Evolutionary conservation across 2,888 invertebrate species (phyloP), one percentile per base, ranked within the genome.

Genomic region (Leptogaster cylindrica): DNA sequence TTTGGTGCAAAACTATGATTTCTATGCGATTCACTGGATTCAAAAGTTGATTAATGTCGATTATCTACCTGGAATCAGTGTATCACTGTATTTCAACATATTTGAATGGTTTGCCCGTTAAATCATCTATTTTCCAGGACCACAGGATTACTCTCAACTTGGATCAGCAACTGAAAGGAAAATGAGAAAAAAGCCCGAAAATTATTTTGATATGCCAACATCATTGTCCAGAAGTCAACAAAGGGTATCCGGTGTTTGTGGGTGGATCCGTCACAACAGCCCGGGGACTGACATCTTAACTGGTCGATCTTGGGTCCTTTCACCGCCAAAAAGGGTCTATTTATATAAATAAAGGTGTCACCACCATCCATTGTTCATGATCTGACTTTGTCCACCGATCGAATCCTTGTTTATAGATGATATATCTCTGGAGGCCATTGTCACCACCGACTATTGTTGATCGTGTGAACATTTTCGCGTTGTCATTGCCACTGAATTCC

Each of bases 301-400:
- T 36, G 55, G 23, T 39, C 36, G 55, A 55, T 36, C 25, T 55
- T 8, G n/a, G n/a, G 33, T 36, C n/a, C 20, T 25, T 55, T 20
- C 12, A 23, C 10, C n/a, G 12, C 33, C 10, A 23, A 36, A 55
- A 55, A 55, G 55, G 36, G 36, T 55, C 36, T 55, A 39, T 55
- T 55, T 55, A 55, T 55, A 55, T 55, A 55, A 55, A 55, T 55
- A 55, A 55, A 23, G 55, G 55, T 55, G 31, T 55, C 55, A 55
- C 55, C 36, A 55, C n/a, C n/a, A 23, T 18, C 1, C 12, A 55
- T 55, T 55, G 55, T 55, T 18, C 55, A 23, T 16, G 23, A 36
- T 55, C 39, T 55, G 55, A 55, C 55, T 36, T 12, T 36, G 55
- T 18, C 39, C 39, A 36, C 25, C 20, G 23, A 36, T 55, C 20